Evolutionary conservation across 1,140 invertebrate species (phyloP).

Genomic region (Drosophila repleta): DNA sequence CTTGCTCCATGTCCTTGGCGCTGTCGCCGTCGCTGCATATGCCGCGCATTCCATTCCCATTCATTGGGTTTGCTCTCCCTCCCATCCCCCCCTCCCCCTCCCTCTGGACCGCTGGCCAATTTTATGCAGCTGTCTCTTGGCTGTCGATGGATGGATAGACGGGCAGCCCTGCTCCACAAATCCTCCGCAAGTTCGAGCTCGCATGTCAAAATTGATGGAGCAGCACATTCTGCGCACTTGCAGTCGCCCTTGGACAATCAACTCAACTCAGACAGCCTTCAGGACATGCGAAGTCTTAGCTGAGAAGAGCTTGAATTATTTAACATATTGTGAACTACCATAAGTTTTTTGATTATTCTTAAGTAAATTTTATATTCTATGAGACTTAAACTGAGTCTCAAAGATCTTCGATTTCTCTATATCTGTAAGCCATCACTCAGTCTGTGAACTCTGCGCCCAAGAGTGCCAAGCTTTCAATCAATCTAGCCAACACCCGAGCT

Average conservation of each 20-base stretch:
- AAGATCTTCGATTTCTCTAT: too few relatives aligned
- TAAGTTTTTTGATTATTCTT: constrained; percentile 3
- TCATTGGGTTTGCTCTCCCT: neutral
- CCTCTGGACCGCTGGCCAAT: constrained; percentile 43
- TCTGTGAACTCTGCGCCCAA: neutral
- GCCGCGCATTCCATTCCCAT: constrained; percentile 42
- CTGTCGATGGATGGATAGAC: constrained; percentile 58
- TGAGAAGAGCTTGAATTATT: neutral
- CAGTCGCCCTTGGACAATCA: neutral
- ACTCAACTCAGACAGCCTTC: neutral
- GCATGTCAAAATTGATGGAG: constrained; percentile 63
- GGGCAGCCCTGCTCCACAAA: constrained; percentile 22
- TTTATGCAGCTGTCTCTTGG: constrained; percentile 71
- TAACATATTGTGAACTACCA: neutral
- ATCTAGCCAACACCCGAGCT: neutral
- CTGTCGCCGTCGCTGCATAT: constrained; percentile 34
- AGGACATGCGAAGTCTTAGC: neutral
- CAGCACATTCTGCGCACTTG: constrained; percentile 9
- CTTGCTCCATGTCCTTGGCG: constrained; percentile 66
- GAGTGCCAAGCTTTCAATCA: neutral
- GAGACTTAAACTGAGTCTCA: too few relatives aligned
- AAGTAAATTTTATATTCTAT: too few relatives aligned
- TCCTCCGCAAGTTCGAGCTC: constrained; percentile 18
- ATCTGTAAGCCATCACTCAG: constrained; percentile 5
- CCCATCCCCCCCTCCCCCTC: neutral